phyloP scores from a whole-genome alignment of 2,888 invertebrate species.

The Endomychus coccineus region DNA sequence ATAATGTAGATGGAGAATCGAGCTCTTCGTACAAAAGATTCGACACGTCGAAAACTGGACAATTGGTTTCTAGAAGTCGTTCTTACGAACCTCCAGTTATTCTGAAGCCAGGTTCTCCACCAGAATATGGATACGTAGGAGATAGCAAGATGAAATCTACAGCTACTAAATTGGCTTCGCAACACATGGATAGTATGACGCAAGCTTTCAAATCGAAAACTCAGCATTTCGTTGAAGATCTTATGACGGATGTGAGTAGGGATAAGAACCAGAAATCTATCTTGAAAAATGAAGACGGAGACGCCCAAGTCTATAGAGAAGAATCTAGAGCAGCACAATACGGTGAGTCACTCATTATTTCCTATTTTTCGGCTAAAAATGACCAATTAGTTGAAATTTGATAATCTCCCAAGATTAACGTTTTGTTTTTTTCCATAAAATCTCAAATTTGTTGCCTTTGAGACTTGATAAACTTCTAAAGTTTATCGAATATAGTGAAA shows the following conservation, averaged over 20 bases:
- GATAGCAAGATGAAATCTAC: conserved; percentile 35
- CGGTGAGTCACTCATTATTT: conserved; percentile 61
- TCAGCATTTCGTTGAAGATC: conserved; percentile 58
- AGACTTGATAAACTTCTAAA: no score
- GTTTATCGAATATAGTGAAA: no score
- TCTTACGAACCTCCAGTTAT: conserved; percentile 34
- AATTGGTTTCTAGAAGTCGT: conserved; percentile 30
- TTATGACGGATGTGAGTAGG: conserved; percentile 53
- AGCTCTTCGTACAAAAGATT: conserved; percentile 29
- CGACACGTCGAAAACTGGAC: conserved; percentile 31
- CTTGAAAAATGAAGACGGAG: conserved; percentile 46
- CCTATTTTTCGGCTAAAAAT: no score
- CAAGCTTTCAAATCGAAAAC: conserved; percentile 61
- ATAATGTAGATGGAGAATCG: conserved; percentile 22
- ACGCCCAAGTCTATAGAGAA: conserved; percentile 63
- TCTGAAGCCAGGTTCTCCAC: conserved; percentile 52
- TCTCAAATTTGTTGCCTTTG: no score
- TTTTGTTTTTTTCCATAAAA: no score
- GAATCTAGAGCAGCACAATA: conserved; percentile 63
- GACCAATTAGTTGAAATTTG: no score
- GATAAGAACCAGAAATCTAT: conserved; percentile 42
- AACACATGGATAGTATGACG: conserved; percentile 60
- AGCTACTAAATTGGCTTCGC: conserved; percentile 50
- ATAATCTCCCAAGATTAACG: no score
- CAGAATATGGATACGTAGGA: conserved; percentile 51